Evolutionary conservation across 1,140 invertebrate genomes (phyloP), one percentile per base, ranked within the genome.

Genomic region (Eupeodes corollae): DNA sequence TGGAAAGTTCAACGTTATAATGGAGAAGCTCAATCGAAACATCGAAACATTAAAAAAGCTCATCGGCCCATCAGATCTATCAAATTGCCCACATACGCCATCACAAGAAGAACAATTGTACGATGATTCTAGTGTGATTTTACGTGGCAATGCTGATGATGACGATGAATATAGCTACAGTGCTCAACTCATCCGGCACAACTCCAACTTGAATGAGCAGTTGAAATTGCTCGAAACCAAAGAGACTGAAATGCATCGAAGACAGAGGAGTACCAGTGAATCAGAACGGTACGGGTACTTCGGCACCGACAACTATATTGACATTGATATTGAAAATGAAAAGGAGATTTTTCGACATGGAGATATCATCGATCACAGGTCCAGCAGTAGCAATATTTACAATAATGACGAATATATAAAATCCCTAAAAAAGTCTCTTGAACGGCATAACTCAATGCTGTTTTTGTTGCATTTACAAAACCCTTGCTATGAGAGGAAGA

Each of bases 371-470:
- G 9, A 38, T 39, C 11, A 6, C 11, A 14, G 15, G 38, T 40
- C 21, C 0, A 21, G 30, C 3, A 33, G 21, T 1, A 52, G 30
- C 12, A 61, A 51, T 30, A 56, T 63, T 49, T 68, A 68, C 41
- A 64, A 51, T 39, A 55, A 68, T 32, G 66, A 68, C 50, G 65
- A 64, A 16, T 68, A 68, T 21, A 66, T 68, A 3, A 54, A 61
- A 30, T 64, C 66, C 2, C 40, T 68, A 6, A 64, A 58, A 21
- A 63, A 54, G 14, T 63, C 56, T 16, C 44, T 68, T 8, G 63
- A 68, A 30, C 56, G 59, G 2, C 65, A 68, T 38, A 68, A 68
- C 42, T 66, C 61, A 13, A 68, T 68, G 66, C 42, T 66, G 8
- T 64, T 68, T 16, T 30, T 68, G 5, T 39, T 68, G 2, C 63